A percentile compares a stretch with the other conserved stretches of the same genome.
These are phyloP conservation scores for Hemitrygon akajei DNA, from an alignment of 2,797 vertebrate genomes.

Conservation along the genomic window DNA sequence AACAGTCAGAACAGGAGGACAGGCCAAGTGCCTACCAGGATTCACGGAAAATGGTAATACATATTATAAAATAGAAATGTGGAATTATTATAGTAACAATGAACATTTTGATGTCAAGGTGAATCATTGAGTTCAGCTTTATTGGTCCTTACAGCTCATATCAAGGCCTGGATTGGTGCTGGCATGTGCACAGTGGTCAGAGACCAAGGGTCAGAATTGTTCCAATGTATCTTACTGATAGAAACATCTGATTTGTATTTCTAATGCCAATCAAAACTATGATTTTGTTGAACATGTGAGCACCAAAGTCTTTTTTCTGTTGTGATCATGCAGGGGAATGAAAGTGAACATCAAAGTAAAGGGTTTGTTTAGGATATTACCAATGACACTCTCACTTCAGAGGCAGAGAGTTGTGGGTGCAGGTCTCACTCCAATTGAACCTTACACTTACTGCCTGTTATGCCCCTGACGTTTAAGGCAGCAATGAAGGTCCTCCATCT, in stretches of 20 bases:
- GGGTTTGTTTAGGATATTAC: too few relatives aligned
- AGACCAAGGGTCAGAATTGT: too few relatives aligned
- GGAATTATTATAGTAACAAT: not conserved
- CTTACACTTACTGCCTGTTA: too few relatives aligned
- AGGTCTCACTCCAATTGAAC: too few relatives aligned
- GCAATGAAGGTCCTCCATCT: too few relatives aligned
- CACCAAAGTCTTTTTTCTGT: not conserved
- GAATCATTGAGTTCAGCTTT: not conserved
- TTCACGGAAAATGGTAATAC: conserved; percentile 53
- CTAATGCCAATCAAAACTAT: not conserved
- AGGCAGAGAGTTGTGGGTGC: too few relatives aligned
- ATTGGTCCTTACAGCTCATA: not conserved
- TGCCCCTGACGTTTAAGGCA: too few relatives aligned
- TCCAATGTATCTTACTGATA: not conserved
- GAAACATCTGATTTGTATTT: not conserved
- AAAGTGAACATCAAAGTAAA: too few relatives aligned
- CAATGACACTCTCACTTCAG: too few relatives aligned
- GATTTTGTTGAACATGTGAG: not conserved
- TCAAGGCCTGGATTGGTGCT: not conserved
- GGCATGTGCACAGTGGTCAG: too few relatives aligned
- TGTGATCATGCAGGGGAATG: not conserved
- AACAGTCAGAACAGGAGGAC: conserved; percentile 41
- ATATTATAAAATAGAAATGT: not conserved
- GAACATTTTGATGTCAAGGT: not conserved
- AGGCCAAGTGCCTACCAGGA: conserved; percentile 53